Evolutionary conservation across 2,888 invertebrate species (phyloP), one percentile per base, ranked within the genome.

Genomic region (Chironomus tentans): DNA sequence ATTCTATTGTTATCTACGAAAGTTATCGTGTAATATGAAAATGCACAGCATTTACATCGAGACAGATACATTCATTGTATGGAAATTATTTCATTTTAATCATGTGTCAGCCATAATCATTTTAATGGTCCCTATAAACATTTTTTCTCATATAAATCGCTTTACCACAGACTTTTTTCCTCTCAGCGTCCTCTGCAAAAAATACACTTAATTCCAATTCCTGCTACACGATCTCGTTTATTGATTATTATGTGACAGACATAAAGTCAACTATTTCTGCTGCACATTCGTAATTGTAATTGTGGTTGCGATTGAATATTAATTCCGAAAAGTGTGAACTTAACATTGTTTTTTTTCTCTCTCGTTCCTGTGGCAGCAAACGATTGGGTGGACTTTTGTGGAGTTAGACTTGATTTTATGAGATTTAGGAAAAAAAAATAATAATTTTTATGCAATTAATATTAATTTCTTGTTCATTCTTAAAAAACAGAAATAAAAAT

Each of bases 291-390:
- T 38, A 38, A 62, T n/a, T 72, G 72, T 61, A 72, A 72, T 61
- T 72, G 72, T 24, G 24, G 22, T 72, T 61, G 72, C 61, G 72
- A 72, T 48, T 72, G 72, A 72, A 72, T 72, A 72, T 72, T 72
- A 72, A 72, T 72, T 72, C 18, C 15, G 72, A 13, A 72, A 50
- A 72, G 72, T 72, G 72, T 72, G 72, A 72, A 72, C 12, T 72
- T 5, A 56, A 61, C 72, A 70, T 22, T 5, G 50, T 46, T 69
- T 47, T 10, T 69, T 38, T n/a, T n/a, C n/a, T n/a, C n/a, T 10
- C 10, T 38, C 10, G 38, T 38, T 38, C 38, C 38, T 38, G 38
- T 38, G 38, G 38, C 38, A 4, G 38, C 38, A 38, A 38, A 28
- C 10, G 38, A 10, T 38, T 38, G 10, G 10, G 10, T 38, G 2